phyloP scores from a whole-genome alignment of 2,797 vertebrate genomes.

The Sebastes nivosus region DNA sequence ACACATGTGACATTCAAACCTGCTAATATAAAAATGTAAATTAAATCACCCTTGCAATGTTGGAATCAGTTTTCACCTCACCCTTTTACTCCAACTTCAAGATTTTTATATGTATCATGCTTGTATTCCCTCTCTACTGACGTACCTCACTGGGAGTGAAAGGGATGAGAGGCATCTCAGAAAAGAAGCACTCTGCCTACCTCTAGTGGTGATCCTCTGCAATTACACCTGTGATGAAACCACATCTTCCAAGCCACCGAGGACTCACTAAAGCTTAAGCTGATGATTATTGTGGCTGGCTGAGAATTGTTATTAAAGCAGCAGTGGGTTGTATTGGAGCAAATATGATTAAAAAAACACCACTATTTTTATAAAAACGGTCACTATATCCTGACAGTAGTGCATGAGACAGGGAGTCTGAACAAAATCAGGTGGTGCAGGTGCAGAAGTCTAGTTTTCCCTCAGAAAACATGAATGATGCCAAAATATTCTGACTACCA shows the following conservation, averaged over 20 bases:
- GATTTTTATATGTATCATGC: background rate
- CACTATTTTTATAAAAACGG: no score
- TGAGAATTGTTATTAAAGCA: background rate
- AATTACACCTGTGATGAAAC: slow-evolving; percentile 6
- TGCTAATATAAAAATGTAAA: background rate
- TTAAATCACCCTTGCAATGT: background rate
- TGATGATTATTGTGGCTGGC: background rate
- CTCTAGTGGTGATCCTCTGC: slow-evolving; percentile 40
- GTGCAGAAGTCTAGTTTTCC: no score
- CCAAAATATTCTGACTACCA: no score
- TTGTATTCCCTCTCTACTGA: background rate
- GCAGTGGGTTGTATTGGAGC: no score
- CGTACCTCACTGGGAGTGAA: background rate
- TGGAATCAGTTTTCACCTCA: background rate
- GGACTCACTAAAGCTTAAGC: background rate
- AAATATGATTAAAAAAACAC: no score
- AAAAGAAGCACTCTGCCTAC: slow-evolving; percentile 41
- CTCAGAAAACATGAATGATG: no score
- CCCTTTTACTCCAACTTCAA: background rate
- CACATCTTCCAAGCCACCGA: background rate
- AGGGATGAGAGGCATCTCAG: background rate
- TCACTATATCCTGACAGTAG: no score
- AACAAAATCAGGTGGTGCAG: no score
- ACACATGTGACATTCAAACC: background rate
- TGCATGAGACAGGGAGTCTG: no score